phyloP scores from a whole-genome alignment of 2,113 vertebrate species.

The Sciurus niger region DNA sequence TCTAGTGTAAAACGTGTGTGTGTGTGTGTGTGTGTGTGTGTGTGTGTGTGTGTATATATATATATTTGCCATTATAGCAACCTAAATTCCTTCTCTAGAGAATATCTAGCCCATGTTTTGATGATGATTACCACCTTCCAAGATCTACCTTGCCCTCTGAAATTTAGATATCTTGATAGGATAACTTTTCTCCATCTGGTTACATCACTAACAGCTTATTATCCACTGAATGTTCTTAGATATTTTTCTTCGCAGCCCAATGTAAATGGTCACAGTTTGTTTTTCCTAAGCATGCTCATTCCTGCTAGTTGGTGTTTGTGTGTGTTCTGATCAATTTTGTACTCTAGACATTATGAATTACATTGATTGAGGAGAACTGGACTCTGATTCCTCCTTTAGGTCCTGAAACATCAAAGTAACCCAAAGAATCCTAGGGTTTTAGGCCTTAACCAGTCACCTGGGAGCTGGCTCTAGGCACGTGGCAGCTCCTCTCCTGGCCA shows the following conservation, averaged over 20 bases:
- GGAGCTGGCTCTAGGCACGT: constrained; percentile 20
- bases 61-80: background rate
- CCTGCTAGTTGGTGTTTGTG: background rate
- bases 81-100: background rate
- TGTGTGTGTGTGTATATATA: too few relatives aligned
- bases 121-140: background rate
- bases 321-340: background rate
- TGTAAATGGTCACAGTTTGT: background rate
- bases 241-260: background rate
- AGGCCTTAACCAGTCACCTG: background rate
- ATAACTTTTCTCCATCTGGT: background rate
- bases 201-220: background rate
- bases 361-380: background rate
- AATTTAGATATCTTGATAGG: background rate
- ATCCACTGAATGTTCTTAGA: background rate
- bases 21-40: too few relatives aligned
- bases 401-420: background rate
- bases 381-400: constrained; percentile 19
- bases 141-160: background rate
- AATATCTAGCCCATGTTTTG: background rate
- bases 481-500: constrained; percentile 5
- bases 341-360: background rate
- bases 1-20: background rate
- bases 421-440: constrained; percentile 3
- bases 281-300: background rate